Conservation (phyloP, 2,113 vertebrate genomes). For the Macaca mulatta region DNA sequence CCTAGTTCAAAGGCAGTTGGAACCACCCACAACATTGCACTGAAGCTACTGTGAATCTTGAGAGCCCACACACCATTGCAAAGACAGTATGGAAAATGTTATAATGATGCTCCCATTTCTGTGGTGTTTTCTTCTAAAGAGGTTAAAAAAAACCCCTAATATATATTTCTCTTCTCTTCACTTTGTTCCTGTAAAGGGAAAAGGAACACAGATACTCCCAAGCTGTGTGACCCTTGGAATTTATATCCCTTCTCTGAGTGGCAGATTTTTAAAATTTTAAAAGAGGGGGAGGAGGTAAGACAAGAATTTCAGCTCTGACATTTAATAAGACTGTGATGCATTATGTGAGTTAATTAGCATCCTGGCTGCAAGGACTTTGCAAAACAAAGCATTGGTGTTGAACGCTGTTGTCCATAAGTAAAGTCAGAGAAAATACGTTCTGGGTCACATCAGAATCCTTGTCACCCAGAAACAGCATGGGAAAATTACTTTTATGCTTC, state of each 20-base stretch:
- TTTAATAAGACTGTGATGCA: background rate
- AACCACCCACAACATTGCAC: background rate
- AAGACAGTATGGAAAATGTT: background rate
- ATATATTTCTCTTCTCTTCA: background rate
- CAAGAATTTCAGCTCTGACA: background rate
- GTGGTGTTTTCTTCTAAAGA: background rate
- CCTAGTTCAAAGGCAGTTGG: conserved; percentile 19
- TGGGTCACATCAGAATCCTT: background rate
- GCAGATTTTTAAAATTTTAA: background rate
- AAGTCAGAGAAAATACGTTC: background rate
- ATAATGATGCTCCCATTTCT: background rate
- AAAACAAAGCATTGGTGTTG: background rate
- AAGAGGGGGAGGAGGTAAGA: background rate
- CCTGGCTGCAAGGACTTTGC: background rate
- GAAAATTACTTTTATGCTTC: background rate
- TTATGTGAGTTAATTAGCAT: background rate
- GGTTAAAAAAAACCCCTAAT: background rate
- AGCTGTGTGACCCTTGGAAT: background rate
- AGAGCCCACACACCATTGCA: background rate
- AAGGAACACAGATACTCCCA: background rate
- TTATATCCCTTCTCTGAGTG: background rate
- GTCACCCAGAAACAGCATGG: background rate
- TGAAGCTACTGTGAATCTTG: background rate
- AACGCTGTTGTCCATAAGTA: background rate
- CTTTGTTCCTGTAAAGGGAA: background rate